A percentile compares a stretch with the other conserved stretches of the same genome.
Conservation (phyloP, 2,113 vertebrate genomes). For the Falcunculus frontatus region DNA sequence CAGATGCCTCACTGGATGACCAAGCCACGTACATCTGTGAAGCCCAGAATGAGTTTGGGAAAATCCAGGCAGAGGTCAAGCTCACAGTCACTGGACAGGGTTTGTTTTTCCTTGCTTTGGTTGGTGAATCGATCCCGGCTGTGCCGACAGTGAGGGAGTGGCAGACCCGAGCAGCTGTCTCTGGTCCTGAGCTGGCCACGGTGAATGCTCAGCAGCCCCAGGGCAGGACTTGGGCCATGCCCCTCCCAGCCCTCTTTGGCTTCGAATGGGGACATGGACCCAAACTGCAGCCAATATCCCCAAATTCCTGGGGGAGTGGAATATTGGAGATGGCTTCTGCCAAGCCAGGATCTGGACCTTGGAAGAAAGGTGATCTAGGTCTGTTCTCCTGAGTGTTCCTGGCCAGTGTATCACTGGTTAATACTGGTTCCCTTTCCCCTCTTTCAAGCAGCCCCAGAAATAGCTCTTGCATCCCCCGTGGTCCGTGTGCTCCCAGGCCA, state of each 20-base stretch:
- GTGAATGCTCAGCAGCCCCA: neutral
- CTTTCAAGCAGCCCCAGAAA: constrained; percentile 75
- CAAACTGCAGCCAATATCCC: neutral
- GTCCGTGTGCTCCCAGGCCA: constrained; percentile 75
- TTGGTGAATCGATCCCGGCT: rapidly evolving
- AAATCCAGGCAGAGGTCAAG: constrained; percentile 72
- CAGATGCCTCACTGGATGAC: constrained; percentile 82
- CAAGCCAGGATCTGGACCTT: neutral
- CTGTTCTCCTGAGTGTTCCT: rapidly evolving
- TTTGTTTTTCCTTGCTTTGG: neutral
- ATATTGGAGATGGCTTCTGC: rapidly evolving
- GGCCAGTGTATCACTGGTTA: neutral
- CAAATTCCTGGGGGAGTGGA: neutral
- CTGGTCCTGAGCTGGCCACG: rapidly evolving
- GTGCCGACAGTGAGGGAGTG: neutral
- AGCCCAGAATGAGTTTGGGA: constrained; percentile 86
- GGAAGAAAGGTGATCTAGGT: neutral
- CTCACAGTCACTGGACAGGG: constrained; percentile 83
- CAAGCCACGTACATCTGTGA: constrained; percentile 83
- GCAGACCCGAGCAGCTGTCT: neutral
- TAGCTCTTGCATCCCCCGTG: constrained; percentile 73
- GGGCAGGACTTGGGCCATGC: neutral
- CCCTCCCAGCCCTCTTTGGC: neutral
- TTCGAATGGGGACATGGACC: neutral
- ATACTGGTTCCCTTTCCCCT: neutral